Evolutionary conservation across 2,888 invertebrate species (phyloP), one percentile per base, ranked within the genome.

Genomic region (Limulus polyphemus): DNA sequence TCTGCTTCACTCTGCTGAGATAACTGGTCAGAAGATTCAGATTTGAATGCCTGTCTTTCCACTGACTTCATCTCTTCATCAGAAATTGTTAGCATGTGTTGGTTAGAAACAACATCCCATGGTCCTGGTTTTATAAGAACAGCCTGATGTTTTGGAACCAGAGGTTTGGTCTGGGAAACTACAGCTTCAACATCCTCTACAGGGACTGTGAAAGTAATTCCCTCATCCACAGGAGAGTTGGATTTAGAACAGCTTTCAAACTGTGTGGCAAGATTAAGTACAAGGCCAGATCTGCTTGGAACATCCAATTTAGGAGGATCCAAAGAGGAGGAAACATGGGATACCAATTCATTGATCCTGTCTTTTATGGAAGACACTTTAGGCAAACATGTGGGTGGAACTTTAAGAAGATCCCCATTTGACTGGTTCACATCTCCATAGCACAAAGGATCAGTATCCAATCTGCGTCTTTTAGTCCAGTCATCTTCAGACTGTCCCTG

Each of bases 331-430:
- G 60, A 54, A 11, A 64, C 68, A 32, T 69, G 69, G 7, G 64
- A 79, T 77, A 89, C 88, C 69, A 88, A 80, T 74, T 86, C 87
- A 74, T 81, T 83, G 52, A 88, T 84, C 70, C 86, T 82, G 70
- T 84, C 84, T 70, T 84, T 84, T 61, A 87, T 86, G 46, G 83
- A 83, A 46, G 81, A 79, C 56, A 79, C 79, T 9, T 69, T 74
- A 3, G 62, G 62, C 0, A 32, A 32, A 32, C 32, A 32, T 32
- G 32, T 32, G 7, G 32, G 32, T 32, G 32, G 32, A 32, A 32
- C 32, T 32, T 32, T 32, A 32, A 32, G 32, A 32, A 32, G 32
- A 32, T 32, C 32, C 32, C 32, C 32, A 32, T 32, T 7, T 32
- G 32, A 7, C 1, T 32, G 32, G 32, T 32, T 32, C 5, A 32